Base-by-base conservation (phyloP, 2,888 invertebrate species). In the Morpho achilles region DNA sequence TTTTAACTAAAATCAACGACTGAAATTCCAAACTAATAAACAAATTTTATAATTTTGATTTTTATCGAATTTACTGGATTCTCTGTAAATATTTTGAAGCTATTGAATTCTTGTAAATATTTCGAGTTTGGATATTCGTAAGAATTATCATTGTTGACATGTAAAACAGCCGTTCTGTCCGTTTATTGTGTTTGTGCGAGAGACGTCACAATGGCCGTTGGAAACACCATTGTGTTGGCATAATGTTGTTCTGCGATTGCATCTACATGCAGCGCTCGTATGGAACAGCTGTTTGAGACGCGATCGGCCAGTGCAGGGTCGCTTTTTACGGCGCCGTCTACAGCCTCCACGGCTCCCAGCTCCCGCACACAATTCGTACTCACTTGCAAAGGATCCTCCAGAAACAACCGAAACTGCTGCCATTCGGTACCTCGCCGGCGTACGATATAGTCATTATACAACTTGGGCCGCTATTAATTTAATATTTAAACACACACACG, bases 371-470 rank as follows among this genome's bases (percentile, higher is more conserved):
- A 8, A 7, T 7, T 10, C 1, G 22, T 59, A 87, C 95, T 95
- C 91, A 96, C 96, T 96, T 96, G 92, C 94, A 93, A 75, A 96
- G 92, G 83, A 96, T 96, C 91, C 95, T 94, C 96, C 96, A 97
- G 91, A 97, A 97, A 88, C 96, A 96, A 80, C 97, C 97, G 80
- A 97, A 97, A 89, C 95, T 96, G 92, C 96, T 96, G 80, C 96
- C 96, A 85, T 97, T 97, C 69, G 97, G 96, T 76, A 97, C 97
- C 87, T 96, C 95, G 77, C 96, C 96, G 74, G 96, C 95, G 91
- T 97, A 97, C 60, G 96, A 96, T 79, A 97, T 94, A 77, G 97
- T 97, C 97, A 97, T 76, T 74, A 76, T 71, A 77, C 10, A 44
- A 52, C 44, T 40, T 40, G 40, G 46, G 46, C 39, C 22, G 80